phyloP scores from a whole-genome alignment of 2,113 vertebrate species.

The Lutjanus erythropterus region DNA sequence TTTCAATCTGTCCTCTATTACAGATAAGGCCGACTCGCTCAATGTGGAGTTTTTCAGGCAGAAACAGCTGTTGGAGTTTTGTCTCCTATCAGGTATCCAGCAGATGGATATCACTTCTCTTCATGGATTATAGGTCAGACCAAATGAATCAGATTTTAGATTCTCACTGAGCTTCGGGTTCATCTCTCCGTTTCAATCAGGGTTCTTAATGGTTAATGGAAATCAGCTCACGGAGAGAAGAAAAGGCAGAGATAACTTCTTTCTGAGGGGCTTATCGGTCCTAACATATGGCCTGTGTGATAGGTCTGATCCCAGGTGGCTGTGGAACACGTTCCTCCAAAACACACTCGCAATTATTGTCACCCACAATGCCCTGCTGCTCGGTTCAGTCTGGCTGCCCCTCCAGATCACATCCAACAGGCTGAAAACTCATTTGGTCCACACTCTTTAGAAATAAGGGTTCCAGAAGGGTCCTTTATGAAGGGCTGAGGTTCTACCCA shows the following conservation, averaged over 20 bases:
- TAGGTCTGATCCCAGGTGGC: slow-evolving; percentile 44
- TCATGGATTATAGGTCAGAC: slow-evolving; percentile 49
- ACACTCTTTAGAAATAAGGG: too few species aligned
- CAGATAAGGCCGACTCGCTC: slow-evolving; percentile 42
- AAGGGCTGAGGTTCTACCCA: too few species aligned
- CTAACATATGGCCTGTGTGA: slow-evolving; percentile 47
- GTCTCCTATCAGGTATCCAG: slow-evolving; percentile 56
- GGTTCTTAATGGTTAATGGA: slow-evolving; percentile 24
- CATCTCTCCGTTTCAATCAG: slow-evolving; percentile 20
- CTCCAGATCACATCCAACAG: background rate
- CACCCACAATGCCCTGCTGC: background rate
- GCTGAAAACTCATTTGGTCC: background rate
- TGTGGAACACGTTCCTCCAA: slow-evolving; percentile 14
- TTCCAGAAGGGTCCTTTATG: too few species aligned
- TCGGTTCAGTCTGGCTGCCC: background rate
- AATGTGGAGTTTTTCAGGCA: slow-evolving; percentile 36
- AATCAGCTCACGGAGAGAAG: slow-evolving; percentile 51
- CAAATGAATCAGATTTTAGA: slow-evolving; percentile 48
- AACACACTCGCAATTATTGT: slow-evolving; percentile 11
- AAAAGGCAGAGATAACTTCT: slow-evolving; percentile 38
- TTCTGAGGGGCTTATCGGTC: slow-evolving; percentile 46
- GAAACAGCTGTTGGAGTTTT: slow-evolving; percentile 69
- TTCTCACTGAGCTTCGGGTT: slow-evolving; percentile 31
- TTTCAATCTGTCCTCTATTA: slow-evolving; percentile 54
- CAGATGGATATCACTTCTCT: slow-evolving; percentile 54